Evolutionary conservation across 2,888 invertebrate genomes (phyloP).

Genomic region (Trissoscelio sp.): DNA sequence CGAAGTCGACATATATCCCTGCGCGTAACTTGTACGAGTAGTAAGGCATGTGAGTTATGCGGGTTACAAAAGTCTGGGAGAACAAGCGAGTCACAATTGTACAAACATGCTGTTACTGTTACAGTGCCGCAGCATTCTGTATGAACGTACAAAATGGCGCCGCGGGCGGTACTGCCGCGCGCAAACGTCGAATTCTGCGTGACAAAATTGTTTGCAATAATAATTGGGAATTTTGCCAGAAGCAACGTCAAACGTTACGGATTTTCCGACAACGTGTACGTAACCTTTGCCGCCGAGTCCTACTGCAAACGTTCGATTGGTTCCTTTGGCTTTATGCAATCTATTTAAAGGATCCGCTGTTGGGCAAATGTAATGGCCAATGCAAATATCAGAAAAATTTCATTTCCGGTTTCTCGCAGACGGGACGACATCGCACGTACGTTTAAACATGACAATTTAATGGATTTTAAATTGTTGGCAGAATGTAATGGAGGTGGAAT

Average conservation of each 20-base stretch:
- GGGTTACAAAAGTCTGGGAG: constrained; percentile 37
- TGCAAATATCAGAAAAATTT: constrained; percentile 48
- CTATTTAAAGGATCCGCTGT: constrained; percentile 17
- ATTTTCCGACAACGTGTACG: constrained; percentile 3
- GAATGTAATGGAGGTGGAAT: constrained; percentile 27
- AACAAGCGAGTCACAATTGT: constrained; percentile 43
- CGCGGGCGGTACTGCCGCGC: constrained; percentile 1
- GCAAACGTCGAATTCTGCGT: constrained; percentile 40
- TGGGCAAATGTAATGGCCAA: constrained; percentile 23
- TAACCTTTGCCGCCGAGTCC: constrained; percentile 20
- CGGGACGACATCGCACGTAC: neutral
- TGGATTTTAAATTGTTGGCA: constrained; percentile 28
- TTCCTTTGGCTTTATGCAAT: constrained; percentile 13
- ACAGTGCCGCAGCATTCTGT: constrained; percentile 25
- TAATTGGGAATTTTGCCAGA: constrained; percentile 51
- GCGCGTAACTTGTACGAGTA: constrained; percentile 24
- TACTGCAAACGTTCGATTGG: constrained; percentile 26
- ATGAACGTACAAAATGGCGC: constrained; percentile 36
- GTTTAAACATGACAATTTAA: constrained; percentile 49
- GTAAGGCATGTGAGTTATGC: constrained; percentile 34
- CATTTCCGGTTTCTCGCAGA: constrained; percentile 9
- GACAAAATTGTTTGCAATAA: constrained; percentile 63
- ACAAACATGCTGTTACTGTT: constrained; percentile 54
- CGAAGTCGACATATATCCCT: constrained; percentile 17
- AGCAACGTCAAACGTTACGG: constrained; percentile 31